Percentiles rank a stretch among this genome's conserved stretches.
phyloP scores from a whole-genome alignment of 2,888 invertebrate species.

The Subacronicta megacephala region DNA sequence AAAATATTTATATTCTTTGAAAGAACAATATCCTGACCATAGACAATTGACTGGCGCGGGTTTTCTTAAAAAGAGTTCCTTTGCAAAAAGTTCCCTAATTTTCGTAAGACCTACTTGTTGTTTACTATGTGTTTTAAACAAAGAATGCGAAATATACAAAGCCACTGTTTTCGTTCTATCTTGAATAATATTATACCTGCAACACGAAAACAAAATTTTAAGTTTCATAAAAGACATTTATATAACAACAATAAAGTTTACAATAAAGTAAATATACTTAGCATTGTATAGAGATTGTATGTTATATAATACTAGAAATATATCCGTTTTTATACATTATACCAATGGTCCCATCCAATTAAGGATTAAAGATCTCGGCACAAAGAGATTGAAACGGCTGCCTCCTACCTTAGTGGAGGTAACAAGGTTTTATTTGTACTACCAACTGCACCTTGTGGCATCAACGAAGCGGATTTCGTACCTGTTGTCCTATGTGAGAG shows the following conservation, averaged over 20 bases:
- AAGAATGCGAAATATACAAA: too few relatives aligned
- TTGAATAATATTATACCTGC: background rate
- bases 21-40: too few relatives aligned
- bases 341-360: conserved; percentile 42
- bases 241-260: background rate
- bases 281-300: too few relatives aligned
- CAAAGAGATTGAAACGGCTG: conserved; percentile 46
- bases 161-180: too few relatives aligned
- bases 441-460: conserved; percentile 26
- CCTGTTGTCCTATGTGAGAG: conserved; percentile 4
- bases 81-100: too few relatives aligned
- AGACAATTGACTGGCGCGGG: too few relatives aligned
- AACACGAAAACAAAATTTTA: background rate
- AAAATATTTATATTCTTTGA: too few relatives aligned
- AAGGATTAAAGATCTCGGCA: conserved; percentile 34
- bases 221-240: background rate
- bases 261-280: too few relatives aligned
- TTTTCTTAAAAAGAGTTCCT: too few relatives aligned
- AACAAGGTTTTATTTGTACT: conserved; percentile 50
- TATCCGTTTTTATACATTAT: conserved; percentile 8
- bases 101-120: too few relatives aligned
- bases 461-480: conserved; percentile 13
- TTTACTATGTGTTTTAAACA: too few relatives aligned
- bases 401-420: conserved; percentile 31
- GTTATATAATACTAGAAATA: background rate